Evolutionary conservation across 92 coral and sea anemone species (phyloP), one percentile per base, ranked within the genome.

Genomic region (Meandrina meandrites): DNA sequence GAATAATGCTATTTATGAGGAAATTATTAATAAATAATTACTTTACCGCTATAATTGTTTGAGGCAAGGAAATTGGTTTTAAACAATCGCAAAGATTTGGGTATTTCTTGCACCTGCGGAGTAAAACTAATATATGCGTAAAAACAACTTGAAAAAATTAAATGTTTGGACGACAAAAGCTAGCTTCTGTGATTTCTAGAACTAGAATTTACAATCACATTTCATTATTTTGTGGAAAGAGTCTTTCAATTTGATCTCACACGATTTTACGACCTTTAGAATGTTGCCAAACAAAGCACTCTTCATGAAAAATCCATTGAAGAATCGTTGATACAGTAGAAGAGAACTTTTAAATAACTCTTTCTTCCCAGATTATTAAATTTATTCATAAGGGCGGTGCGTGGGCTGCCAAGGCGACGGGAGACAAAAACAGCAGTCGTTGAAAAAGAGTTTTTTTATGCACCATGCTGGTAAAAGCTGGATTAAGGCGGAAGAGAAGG

Each of bases 11-110:
- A 56, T 66, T 64, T 12, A 64, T 58, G n/a, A 48, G 27, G 17
- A 75, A 60, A n/a, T 40, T 81, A 19, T 86, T 18, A 86, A 86
- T 86, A 86, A 86, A 86, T 79, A 35, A 86, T 86, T 86, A 15
- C 42, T 68, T 70, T 1, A 66, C 68, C 19, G 42, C 22, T 60
- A 7, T 79, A 64, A 68, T 76, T 82, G 40, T 12, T 42, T 64
- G 83, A 74, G 75, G 82, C 32, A 58, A 48, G 0, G 18, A 76
- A 85, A 58, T 76, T 58, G 82, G 76, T 77, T 76, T 84, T 45
- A 62, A 76, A 60, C 57, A 85, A 83, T 57, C 28, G 48, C 82
- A 47, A 40, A 77, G 68, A 77, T 85, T 62, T 60, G 47, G 76
- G 32, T 64, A 1, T 60, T 48, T 64, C 22, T 77, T 60, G 75